phyloP scores from a whole-genome alignment of 1,140 invertebrate species.

The Bombus affinis region DNA sequence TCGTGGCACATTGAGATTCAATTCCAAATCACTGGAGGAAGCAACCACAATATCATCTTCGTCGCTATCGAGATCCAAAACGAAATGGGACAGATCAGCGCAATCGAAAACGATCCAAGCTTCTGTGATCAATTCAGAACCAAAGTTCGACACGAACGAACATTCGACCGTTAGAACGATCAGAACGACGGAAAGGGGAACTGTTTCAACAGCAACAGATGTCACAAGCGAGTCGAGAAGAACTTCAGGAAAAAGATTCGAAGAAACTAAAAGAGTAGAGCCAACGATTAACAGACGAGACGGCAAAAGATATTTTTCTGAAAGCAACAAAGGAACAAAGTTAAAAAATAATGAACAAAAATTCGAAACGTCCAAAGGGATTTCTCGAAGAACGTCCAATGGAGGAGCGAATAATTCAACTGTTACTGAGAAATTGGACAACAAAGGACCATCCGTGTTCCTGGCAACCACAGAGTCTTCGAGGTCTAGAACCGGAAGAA shows the following conservation, averaged over 20 bases:
- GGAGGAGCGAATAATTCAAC: background rate
- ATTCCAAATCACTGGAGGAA: conserved; percentile 63
- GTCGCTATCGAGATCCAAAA: conserved; percentile 20
- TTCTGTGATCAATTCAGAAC: background rate
- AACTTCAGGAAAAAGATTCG: background rate
- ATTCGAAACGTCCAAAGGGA: background rate
- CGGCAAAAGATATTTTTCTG: conserved; percentile 24
- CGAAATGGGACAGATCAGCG: conserved; percentile 7
- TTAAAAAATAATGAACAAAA: conserved; percentile 7
- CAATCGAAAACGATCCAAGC: background rate
- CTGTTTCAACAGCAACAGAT: background rate
- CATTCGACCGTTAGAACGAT: background rate
- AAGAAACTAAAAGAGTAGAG: background rate
- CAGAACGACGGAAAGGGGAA: background rate
- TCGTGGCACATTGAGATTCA: conserved; percentile 71
- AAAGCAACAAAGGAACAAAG: background rate
- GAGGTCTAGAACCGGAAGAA: conserved; percentile 72
- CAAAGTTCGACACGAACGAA: background rate
- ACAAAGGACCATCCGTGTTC: conserved; percentile 57
- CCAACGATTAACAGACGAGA: conserved; percentile 3
- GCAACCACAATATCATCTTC: conserved; percentile 47
- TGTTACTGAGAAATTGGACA: conserved; percentile 30
- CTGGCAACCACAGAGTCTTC: conserved; percentile 48
- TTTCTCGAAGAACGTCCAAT: conserved; percentile 16
- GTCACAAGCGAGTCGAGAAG: background rate